Conservation (phyloP, 2,888 invertebrate genomes). For the Caenorhabditis wallacei region DNA sequence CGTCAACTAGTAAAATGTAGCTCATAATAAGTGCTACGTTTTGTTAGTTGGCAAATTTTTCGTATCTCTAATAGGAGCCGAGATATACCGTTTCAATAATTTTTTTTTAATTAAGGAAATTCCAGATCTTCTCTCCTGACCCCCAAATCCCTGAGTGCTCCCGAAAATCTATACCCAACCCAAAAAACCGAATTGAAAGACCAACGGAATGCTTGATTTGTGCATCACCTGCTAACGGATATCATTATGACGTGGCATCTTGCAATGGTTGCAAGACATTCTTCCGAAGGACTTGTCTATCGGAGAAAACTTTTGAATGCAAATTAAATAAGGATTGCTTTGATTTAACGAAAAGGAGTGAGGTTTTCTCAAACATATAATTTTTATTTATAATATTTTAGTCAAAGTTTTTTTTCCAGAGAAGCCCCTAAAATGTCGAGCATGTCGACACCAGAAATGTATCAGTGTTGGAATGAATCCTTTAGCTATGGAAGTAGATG, state of each 20-base stretch:
- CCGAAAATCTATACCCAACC: neutral
- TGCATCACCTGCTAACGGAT: constrained; percentile 66
- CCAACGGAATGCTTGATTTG: constrained; percentile 62
- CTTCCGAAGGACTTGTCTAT: constrained; percentile 50
- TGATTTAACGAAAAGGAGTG: constrained; percentile 38
- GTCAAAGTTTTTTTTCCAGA: too few species aligned
- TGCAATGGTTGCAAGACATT: constrained; percentile 69
- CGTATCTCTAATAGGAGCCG: too few species aligned
- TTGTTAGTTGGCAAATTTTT: too few species aligned
- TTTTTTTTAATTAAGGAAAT: neutral
- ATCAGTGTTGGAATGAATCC: constrained; percentile 63
- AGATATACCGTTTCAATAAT: too few species aligned
- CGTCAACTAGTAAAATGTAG: too few species aligned
- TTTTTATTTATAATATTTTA: neutral
- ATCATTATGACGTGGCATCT: constrained; percentile 70
- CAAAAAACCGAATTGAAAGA: neutral
- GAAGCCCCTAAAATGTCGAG: constrained; percentile 47
- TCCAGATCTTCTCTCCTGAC: neutral
- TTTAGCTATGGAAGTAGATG: constrained; percentile 39
- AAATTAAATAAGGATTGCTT: constrained; percentile 53
- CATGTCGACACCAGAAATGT: constrained; percentile 59
- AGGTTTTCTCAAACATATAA: too few species aligned
- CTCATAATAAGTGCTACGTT: too few species aligned
- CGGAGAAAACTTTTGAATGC: constrained; percentile 40
- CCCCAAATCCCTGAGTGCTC: neutral